A percentile compares a stretch with the other conserved stretches of the same genome.
Evolutionary conservation across 2,113 vertebrate species (phyloP).

Genomic region (Archocentrus centrarchus): DNA sequence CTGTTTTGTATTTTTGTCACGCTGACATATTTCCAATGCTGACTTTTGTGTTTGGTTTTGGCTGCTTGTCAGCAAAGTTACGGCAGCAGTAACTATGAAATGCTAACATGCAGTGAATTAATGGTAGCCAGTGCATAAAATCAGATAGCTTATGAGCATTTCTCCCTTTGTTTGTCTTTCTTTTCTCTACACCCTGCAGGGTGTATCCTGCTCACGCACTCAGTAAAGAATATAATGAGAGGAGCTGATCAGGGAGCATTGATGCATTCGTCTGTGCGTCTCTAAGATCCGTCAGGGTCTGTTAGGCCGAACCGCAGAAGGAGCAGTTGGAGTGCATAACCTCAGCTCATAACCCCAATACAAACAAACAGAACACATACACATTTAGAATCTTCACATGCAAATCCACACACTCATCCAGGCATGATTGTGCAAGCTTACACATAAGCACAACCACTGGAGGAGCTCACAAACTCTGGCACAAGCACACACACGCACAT

Average conservation of each 20-base stretch:
- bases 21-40: conserved; percentile 29
- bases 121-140: not conserved
- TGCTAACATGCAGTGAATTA: conserved; percentile 3
- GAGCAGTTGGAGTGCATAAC: not conserved
- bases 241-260: conserved; percentile 32
- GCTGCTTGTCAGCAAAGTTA: conserved; percentile 30
- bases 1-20: conserved; percentile 47
- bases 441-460: conserved; percentile 34
- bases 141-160: not conserved
- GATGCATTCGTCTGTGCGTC: conserved; percentile 35
- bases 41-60: conserved; percentile 23
- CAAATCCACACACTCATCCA: conserved; percentile 13
- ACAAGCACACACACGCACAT: conserved; percentile 28
- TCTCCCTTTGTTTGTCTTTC: conserved; percentile 15
- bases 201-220: conserved; percentile 32
- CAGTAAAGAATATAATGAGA: conserved; percentile 45
- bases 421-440: conserved; percentile 12
- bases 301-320: conserved; percentile 43
- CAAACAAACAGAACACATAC: conserved; percentile 9
- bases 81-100: conserved; percentile 2
- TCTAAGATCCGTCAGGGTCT: conserved; percentile 59
- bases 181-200: not conserved
- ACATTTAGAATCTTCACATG: conserved; percentile 27
- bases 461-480: conserved; percentile 41
- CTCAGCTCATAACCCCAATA: not conserved